phyloP scores from a whole-genome alignment of 2,888 invertebrate species.

The Hemithea aestivaria region DNA sequence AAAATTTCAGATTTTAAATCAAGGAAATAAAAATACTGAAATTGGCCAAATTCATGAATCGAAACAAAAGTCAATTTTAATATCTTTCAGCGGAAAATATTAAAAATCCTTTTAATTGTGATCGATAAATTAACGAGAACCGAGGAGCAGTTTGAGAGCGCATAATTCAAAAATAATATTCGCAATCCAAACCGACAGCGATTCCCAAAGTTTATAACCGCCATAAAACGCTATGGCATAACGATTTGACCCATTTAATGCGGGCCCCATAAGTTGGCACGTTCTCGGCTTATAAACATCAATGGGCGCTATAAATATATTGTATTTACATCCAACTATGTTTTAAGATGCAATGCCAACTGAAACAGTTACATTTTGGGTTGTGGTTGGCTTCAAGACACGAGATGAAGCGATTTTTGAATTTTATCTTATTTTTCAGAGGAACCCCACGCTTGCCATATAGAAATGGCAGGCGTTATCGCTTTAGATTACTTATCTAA shows the following conservation, averaged over 20 bases:
- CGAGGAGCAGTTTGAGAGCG: no score
- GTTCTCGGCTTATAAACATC: constrained; percentile 37
- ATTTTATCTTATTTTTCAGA: no score
- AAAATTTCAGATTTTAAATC: no score
- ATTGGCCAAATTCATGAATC: no score
- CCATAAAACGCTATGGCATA: constrained; percentile 24
- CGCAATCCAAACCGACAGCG: constrained; percentile 13
- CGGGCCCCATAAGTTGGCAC: constrained; percentile 28
- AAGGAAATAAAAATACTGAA: no score
- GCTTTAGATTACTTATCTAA: no score
- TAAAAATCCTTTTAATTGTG: no score
- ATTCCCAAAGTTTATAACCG: constrained; percentile 22
- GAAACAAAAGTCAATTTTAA: no score
- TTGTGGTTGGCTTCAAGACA: constrained; percentile 9
- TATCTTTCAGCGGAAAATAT: no score
- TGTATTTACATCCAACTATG: constrained; percentile 40
- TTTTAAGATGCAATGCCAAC: constrained; percentile 49
- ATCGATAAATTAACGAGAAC: no score
- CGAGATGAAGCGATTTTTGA: constrained; percentile 6
- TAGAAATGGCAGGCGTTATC: no score
- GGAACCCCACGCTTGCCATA: no score
- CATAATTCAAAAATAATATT: constrained; percentile 18
- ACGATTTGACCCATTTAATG: constrained; percentile 28
- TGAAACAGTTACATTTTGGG: constrained; percentile 44
- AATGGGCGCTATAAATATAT: constrained; percentile 55